Percentiles rank a stretch among this genome's conserved stretches.
phyloP scores from a whole-genome alignment of 2,888 invertebrate genomes.

The Xylota segnis region DNA sequence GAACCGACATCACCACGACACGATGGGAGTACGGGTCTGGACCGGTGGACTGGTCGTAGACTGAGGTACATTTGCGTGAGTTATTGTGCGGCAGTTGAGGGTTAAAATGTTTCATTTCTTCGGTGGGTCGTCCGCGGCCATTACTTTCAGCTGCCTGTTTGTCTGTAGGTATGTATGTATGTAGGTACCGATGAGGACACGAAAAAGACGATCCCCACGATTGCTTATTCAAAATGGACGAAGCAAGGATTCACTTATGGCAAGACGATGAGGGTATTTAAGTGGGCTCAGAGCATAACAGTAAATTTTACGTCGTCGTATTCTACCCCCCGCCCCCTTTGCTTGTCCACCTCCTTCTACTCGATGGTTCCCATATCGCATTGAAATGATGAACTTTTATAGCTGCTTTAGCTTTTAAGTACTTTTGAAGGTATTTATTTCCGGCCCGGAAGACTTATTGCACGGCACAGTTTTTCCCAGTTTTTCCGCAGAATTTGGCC shows the following conservation, averaged over 20 bases:
- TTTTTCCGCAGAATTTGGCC: constrained; percentile 58
- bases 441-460: constrained; percentile 75
- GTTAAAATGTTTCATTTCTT: constrained; percentile 77
- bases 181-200: constrained; percentile 47
- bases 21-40: constrained; percentile 41
- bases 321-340: constrained; percentile 12
- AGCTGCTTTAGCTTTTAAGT: constrained; percentile 76
- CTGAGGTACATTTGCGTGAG: constrained; percentile 77
- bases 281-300: constrained; percentile 75
- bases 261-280: constrained; percentile 76
- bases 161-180: constrained; percentile 8
- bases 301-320: constrained; percentile 75
- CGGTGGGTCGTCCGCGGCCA: constrained; percentile 76
- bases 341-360: constrained; percentile 1
- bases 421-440: constrained; percentile 76
- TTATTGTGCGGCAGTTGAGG: constrained; percentile 78
- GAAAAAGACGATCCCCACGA: constrained; percentile 65
- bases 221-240: constrained; percentile 77
- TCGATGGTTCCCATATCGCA: constrained; percentile 33
- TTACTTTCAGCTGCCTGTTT: constrained; percentile 61
- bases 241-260: constrained; percentile 76
- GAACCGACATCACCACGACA: constrained; percentile 70
- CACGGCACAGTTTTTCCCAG: constrained; percentile 51
- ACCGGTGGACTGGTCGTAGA: constrained; percentile 42
- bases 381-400: constrained; percentile 74